Evolutionary conservation across 2,797 vertebrate genomes (phyloP), one percentile per base, ranked within the genome.

Genomic region (Sebastes taczanowskii): DNA sequence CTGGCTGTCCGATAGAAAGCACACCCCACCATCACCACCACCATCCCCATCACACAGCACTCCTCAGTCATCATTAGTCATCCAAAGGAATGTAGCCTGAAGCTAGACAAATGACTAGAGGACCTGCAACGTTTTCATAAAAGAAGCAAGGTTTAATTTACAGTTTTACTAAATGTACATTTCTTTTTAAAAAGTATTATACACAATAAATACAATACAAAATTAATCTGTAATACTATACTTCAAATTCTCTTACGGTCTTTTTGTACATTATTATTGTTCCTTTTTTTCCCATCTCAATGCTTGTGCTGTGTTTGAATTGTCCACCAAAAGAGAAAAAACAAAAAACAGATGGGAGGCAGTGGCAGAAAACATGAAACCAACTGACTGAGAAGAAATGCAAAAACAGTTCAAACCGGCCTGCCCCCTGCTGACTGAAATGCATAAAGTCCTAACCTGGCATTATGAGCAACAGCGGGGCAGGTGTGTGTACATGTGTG

Each of bases 181-280:
- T 97, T 96, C 95, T 96, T 97, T 97, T 94, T 97, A 98, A 98
- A 98, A 98, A 96, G 96, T 96, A 97, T 97, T 98, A 98, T 98
- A 97, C 97, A 98, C 97, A 98, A 98, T 98, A 98, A 98, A 98
- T 98, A 98, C 97, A 98, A 97, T 98, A 98, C 97, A 98, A 98
- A 98, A 97, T 97, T 97, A 98, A 97, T 98, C 96, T 97, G 96
- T 97, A 97, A 97, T 97, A 98, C 97, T 97, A 98, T 97, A 97
- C 96, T 97, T 97, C 96, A 96, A 97, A 96, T 96, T 97, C 94
- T 95, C 94, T 96, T 94, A 95, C 93, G 87, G 90, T 94, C 93
- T 94, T 95, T 94, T 95, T 96, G 92, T 96, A 96, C 94, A 95
- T 94, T 95, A 95, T 95, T 95, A 95, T 95, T 96, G 94, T 96